Evolutionary conservation across 2,888 invertebrate species (phyloP).

Genomic region (Tuta absoluta): DNA sequence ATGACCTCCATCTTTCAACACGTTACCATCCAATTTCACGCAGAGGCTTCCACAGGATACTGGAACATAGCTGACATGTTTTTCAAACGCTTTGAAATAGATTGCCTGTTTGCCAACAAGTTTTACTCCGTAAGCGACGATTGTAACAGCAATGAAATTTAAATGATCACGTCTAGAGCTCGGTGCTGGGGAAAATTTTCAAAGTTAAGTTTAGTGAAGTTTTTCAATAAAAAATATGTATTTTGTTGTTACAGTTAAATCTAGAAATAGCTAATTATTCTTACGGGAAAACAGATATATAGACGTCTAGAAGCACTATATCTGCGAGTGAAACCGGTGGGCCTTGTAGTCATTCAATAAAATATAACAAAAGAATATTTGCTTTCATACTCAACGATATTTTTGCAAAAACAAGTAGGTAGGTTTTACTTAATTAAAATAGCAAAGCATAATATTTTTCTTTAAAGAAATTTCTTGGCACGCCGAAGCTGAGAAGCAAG

Average conservation of each 20-base stretch:
- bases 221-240: not conserved
- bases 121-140: not conserved
- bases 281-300: too few species aligned
- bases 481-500: not conserved
- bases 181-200: not conserved
- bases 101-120: constrained; percentile 7
- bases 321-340: too few species aligned
- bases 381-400: too few species aligned
- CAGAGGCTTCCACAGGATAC: not conserved
- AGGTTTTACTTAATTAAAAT: too few species aligned
- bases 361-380: too few species aligned
- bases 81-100: constrained; percentile 4
- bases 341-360: too few species aligned
- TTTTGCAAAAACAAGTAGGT: too few species aligned
- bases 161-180: not conserved
- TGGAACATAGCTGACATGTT: not conserved
- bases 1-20: not conserved
- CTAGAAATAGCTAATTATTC: too few species aligned
- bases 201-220: not conserved
- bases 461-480: not conserved
- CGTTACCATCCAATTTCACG: constrained; percentile 6
- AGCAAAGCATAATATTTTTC: not conserved
- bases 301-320: too few species aligned
- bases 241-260: too few species aligned
- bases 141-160: constrained; percentile 9